A percentile compares a stretch with the other conserved stretches of the same genome.
Conservation (phyloP, 2,113 vertebrate species). For the Xenus cinereus region DNA sequence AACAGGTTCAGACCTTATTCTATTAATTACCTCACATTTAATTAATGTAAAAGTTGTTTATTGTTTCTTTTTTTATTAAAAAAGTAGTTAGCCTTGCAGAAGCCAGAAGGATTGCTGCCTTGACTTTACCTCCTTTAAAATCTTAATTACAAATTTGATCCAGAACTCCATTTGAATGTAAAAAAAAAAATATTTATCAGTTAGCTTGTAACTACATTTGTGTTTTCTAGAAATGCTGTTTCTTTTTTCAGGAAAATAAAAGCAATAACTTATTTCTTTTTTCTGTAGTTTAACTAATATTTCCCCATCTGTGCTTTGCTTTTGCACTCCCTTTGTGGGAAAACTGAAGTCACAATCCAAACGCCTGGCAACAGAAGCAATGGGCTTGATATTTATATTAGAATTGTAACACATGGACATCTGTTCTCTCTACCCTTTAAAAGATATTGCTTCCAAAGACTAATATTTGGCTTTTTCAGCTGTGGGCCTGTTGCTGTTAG, state of each 20-base stretch:
- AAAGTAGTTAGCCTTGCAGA: background rate
- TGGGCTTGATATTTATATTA: constrained; percentile 40
- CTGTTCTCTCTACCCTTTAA: constrained; percentile 15
- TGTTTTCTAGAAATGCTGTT: background rate
- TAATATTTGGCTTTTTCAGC: constrained; percentile 3
- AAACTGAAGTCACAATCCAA: constrained; percentile 11
- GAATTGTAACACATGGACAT: constrained; percentile 10
- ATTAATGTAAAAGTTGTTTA: background rate
- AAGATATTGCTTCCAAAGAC: background rate
- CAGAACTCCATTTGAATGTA: background rate
- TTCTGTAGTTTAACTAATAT: background rate
- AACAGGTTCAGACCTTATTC: background rate
- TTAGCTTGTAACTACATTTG: background rate
- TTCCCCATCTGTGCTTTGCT: constrained; percentile 45
- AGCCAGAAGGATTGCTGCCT: background rate
- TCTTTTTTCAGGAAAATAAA: background rate
- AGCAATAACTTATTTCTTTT: background rate
- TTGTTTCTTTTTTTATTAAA: background rate
- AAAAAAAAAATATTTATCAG: background rate
- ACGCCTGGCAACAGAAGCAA: constrained; percentile 26
- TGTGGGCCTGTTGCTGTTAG: background rate
- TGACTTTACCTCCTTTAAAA: background rate
- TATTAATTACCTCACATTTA: background rate
- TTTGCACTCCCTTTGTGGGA: background rate
- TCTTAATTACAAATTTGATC: background rate